Evolutionary conservation across 2,797 vertebrate genomes (phyloP).

Genomic region (Hapalemur alaotrensis): DNA sequence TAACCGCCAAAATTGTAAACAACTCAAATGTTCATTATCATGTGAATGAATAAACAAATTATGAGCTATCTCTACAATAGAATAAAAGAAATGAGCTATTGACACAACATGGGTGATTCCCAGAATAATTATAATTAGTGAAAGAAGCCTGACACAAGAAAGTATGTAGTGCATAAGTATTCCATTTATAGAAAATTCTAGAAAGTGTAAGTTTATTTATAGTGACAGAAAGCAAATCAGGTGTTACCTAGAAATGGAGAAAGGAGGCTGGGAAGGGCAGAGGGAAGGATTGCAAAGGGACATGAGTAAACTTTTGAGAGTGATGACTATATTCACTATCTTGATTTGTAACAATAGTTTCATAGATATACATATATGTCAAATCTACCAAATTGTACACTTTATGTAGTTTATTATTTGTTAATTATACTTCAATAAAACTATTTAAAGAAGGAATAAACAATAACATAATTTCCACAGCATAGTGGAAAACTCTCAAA

Average conservation of each 20-base stretch:
- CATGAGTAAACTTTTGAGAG: background rate
- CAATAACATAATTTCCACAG: background rate
- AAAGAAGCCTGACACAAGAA: background rate
- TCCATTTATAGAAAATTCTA: background rate
- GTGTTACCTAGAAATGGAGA: background rate
- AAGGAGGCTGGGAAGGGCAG: background rate
- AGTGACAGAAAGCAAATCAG: background rate
- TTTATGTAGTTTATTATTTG: background rate
- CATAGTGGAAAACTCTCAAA: background rate
- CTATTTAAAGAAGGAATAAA: background rate
- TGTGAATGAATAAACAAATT: background rate
- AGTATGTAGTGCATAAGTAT: background rate
- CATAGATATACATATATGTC: background rate
- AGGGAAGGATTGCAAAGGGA: background rate
- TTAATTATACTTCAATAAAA: background rate
- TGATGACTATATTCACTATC: background rate
- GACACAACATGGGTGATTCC: background rate
- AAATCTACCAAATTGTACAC: background rate
- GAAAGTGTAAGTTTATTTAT: background rate
- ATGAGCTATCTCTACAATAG: background rate
- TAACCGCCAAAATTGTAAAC: background rate
- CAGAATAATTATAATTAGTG: background rate
- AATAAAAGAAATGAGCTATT: background rate
- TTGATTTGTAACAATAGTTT: background rate
- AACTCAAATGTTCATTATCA: background rate